Evolutionary conservation across 1,140 invertebrate species (phyloP), one percentile per base, ranked within the genome.

Genomic region (Drosophila repletoides): DNA sequence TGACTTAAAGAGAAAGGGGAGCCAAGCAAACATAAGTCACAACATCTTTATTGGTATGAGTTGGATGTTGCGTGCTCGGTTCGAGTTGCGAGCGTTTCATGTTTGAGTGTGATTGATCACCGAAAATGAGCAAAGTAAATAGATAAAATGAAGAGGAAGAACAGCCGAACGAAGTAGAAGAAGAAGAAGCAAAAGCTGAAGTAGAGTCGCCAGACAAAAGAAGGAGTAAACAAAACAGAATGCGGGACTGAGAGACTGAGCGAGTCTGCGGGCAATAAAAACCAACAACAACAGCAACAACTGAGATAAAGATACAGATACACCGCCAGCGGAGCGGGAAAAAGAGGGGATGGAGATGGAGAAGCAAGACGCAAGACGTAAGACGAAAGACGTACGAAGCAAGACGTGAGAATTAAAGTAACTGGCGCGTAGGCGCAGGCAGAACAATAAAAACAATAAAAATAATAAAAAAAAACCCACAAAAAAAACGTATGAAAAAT

Each of bases 361-460:
- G 41, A 45, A 12, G 10, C 28, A 10, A 12, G 46, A 31, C 15
- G 46, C 24, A 56, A 24, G 29, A 34, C 31, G 19, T 29, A 31
- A 38, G 7, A 6, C 24, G n/a, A 21, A 36, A 26, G 14, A 14
- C 19, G 9, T 17, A 28, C 19, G 5, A 2, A 10, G 14, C 1
- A 24, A 22, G 10, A 19, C 33, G 29, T 36, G 38, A 67, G 21
- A 17, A 52, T n/a, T 14, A 3, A 48, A 43, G 65, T 65, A 60
- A 71, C 34, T 59, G 66, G 52, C 52, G 67, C 48, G 71, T 67
- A 55, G 61, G 61, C 51, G 72, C 55, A 24, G 40, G 46, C n/a
- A 72, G 43, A 66, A 58, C 51, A 75, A 74, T 56, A 70, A 65
- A 65, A 52, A 64, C 58, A 31, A 28, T 43, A 49, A 49, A 45